Evolutionary conservation across 2,113 vertebrate genomes (phyloP).

Genomic region (Rhadina sibilatrix): DNA sequence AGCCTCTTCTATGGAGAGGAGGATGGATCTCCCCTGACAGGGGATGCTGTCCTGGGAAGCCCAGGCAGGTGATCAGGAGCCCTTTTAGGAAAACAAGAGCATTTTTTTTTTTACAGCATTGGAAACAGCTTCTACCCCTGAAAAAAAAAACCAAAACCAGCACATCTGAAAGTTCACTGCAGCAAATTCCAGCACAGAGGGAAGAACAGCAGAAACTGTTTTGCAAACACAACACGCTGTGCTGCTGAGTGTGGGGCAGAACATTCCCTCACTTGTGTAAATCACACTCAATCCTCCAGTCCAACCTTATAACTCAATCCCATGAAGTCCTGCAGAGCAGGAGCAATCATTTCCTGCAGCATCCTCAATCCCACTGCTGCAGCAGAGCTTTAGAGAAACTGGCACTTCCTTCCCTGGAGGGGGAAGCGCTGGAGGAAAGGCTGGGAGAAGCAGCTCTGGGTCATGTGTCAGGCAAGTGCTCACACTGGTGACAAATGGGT

Average conservation of each 20-base stretch:
- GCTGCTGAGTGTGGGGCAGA: not conserved
- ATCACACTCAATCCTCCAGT: not conserved
- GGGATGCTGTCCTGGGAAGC: not conserved
- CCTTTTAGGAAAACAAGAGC: not conserved
- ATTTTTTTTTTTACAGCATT: not conserved
- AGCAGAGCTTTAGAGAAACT: not conserved
- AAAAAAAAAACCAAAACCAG: not conserved
- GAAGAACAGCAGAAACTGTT: not conserved
- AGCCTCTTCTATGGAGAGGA: not conserved
- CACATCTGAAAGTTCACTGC: not conserved
- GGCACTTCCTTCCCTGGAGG: conserved; percentile 38
- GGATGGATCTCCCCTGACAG: not conserved
- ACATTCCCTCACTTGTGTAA: not conserved
- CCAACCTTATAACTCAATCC: not conserved
- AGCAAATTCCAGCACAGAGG: not conserved
- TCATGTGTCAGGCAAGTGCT: conserved; percentile 14
- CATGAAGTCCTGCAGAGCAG: not conserved
- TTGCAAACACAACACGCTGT: not conserved
- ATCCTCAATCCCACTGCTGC: not conserved
- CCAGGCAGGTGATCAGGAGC: not conserved
- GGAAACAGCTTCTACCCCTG: not conserved
- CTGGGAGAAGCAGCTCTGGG: not conserved
- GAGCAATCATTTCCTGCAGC: not conserved
- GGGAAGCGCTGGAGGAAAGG: not conserved
- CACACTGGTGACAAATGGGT: conserved; percentile 41